Conservation (phyloP, 2,888 invertebrate species). For the Hypomecis atomaria region DNA sequence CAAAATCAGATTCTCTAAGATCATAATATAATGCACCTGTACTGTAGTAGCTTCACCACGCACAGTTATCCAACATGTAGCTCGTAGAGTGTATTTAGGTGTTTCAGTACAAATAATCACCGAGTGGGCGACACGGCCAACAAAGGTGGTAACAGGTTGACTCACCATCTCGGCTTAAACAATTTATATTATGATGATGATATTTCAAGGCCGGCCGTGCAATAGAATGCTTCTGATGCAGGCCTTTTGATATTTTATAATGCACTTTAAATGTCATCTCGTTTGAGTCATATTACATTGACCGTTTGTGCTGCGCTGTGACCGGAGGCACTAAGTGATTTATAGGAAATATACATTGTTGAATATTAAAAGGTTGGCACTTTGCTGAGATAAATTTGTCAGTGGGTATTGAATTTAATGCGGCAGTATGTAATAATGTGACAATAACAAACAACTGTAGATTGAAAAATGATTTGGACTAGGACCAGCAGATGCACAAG, state of each 20-base stretch:
- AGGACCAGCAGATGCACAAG: too few species aligned
- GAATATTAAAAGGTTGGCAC: neutral
- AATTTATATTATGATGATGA: constrained; percentile 36
- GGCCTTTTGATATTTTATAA: constrained; percentile 16
- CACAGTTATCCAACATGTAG: neutral
- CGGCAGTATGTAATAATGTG: too few species aligned
- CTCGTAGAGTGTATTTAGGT: constrained; percentile 22
- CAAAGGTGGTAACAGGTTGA: constrained; percentile 33
- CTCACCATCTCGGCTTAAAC: constrained; percentile 36
- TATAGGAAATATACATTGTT: neutral
- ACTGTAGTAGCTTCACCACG: too few species aligned
- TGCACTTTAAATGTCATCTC: constrained; percentile 21
- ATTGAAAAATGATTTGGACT: too few species aligned
- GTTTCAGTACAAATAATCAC: constrained; percentile 30
- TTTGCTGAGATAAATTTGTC: neutral
- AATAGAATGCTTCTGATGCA: constrained; percentile 24
- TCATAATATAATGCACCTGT: too few species aligned
- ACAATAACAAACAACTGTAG: too few species aligned
- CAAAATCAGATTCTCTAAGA: too few species aligned
- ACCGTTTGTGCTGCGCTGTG: neutral
- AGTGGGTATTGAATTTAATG: too few species aligned
- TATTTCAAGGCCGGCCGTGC: constrained; percentile 34
- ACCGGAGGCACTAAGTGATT: constrained; percentile 6
- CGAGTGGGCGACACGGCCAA: constrained; percentile 37
- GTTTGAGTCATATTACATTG: constrained; percentile 18